A percentile compares a stretch with the other conserved stretches of the same genome.
Conservation (phyloP, 1,140 invertebrate genomes). For the Lepidotrigona ventralis region DNA sequence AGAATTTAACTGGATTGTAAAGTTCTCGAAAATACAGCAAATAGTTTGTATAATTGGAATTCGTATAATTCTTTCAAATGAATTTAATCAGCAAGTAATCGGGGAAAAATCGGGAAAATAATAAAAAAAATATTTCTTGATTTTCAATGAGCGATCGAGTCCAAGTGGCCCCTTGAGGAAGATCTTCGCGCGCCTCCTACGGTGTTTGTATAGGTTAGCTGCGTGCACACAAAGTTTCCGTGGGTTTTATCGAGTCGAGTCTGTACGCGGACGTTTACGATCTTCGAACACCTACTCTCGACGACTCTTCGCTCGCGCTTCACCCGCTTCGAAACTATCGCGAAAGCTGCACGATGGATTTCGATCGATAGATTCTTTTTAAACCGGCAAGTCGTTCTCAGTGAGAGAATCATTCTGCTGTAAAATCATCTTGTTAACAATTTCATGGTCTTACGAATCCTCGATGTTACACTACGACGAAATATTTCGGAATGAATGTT, state of each 20-base stretch:
- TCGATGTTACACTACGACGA: background rate
- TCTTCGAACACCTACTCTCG: constrained; percentile 63
- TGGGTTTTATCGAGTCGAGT: constrained; percentile 63
- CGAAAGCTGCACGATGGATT: constrained; percentile 18
- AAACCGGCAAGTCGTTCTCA: background rate
- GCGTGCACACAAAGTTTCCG: constrained; percentile 40
- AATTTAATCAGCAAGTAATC: too few relatives aligned
- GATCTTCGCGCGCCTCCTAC: constrained; percentile 19
- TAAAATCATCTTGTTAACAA: background rate
- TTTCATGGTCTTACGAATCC: background rate
- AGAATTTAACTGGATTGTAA: background rate
- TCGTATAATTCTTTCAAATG: too few relatives aligned
- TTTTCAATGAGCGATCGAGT: background rate
- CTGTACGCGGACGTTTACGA: constrained; percentile 60
- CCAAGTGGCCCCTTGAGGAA: background rate
- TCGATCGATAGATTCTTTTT: background rate
- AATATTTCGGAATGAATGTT: too few relatives aligned
- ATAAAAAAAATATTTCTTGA: too few relatives aligned
- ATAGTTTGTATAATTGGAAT: too few relatives aligned
- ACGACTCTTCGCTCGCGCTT: constrained; percentile 18
- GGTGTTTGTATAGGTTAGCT: constrained; percentile 39
- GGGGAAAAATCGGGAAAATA: too few relatives aligned
- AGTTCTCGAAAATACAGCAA: background rate
- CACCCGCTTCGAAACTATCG: constrained; percentile 18
- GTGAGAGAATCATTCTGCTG: background rate